A percentile compares a stretch with the other conserved stretches of the same genome.
These are phyloP conservation scores for Apocheima hispidaria DNA, from an alignment of 2,888 invertebrate genomes.

Conservation along the genomic window DNA sequence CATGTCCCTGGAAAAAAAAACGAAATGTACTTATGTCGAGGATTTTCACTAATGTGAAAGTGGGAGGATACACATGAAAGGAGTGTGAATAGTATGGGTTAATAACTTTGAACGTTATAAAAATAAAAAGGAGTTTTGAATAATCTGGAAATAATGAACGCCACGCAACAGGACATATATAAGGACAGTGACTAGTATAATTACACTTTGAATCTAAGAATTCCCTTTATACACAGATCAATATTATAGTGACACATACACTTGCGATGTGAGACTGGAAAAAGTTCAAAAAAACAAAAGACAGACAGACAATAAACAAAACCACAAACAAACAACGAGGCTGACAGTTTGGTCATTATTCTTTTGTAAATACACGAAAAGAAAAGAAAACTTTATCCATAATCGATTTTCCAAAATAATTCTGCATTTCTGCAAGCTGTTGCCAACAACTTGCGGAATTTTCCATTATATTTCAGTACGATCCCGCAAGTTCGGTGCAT, in stretches of 20 bases:
- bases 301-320: not conserved
- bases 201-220: no score
- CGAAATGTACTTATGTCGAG: no score
- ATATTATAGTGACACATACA: no score
- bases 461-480: slow-evolving; percentile 43
- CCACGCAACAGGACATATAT: no score
- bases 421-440: slow-evolving; percentile 26
- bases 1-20: no score
- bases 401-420: slow-evolving; percentile 35
- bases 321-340: not conserved
- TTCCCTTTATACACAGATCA: no score
- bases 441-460: slow-evolving; percentile 33
- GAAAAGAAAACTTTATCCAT: slow-evolving; percentile 4
- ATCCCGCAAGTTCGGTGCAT: slow-evolving; percentile 37
- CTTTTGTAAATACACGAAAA: not conserved
- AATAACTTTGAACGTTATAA: not conserved
- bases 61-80: not conserved
- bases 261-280: no score
- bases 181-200: no score
- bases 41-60: no score
- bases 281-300: no score
- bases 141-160: not conserved
- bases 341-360: not conserved
- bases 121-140: not conserved
- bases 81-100: not conserved